Conservation (phyloP, 35 echinoderm and acorn worm genomes). For the Amphiura filiformis region DNA sequence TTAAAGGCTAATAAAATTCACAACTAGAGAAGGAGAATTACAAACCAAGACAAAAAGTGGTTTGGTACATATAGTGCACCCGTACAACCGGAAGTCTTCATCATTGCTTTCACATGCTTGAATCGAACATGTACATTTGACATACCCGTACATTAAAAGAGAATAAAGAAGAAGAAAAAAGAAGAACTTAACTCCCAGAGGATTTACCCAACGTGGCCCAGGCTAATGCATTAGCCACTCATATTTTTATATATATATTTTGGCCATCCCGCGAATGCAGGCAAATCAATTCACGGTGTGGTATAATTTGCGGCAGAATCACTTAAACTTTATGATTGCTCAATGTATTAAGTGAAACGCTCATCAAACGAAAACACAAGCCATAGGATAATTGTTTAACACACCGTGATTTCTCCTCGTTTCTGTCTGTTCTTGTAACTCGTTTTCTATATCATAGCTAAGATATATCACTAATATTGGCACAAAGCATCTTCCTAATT, state of each 20-base stretch:
- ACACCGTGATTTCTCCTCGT: too few relatives aligned
- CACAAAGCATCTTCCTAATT: background rate
- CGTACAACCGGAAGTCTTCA: too few relatives aligned
- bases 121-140: too few relatives aligned
- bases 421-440: background rate
- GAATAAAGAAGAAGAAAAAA: background rate
- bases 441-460: background rate
- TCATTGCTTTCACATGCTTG: too few relatives aligned
- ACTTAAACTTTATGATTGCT: conserved; percentile 1
- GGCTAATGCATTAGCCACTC: background rate
- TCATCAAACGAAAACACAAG: conserved; percentile 12
- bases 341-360: conserved; percentile 3
- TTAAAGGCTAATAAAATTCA: background rate
- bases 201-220: background rate
- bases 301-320: background rate
- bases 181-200: background rate
- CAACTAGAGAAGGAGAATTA: too few relatives aligned
- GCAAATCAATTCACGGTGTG: background rate
- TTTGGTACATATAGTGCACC: too few relatives aligned
- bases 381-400: background rate
- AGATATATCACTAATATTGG: background rate
- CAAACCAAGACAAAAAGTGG: too few relatives aligned
- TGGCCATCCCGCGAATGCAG: too few relatives aligned
- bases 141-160: too few relatives aligned
- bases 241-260: background rate